phyloP scores from a whole-genome alignment of 1,140 invertebrate species.

The Scaptomyza pallida region DNA sequence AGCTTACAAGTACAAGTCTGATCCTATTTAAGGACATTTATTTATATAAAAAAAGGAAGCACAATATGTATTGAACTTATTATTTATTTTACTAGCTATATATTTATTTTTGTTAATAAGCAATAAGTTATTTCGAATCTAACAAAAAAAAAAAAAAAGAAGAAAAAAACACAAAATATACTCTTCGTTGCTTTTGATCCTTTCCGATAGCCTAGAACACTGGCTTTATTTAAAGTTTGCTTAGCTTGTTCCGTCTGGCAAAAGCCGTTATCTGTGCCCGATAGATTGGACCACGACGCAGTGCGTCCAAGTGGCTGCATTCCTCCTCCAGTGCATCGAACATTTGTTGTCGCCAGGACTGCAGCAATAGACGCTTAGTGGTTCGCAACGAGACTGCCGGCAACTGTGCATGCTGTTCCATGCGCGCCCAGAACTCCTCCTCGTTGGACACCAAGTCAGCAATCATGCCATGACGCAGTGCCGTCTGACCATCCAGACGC shows the following conservation, averaged over 20 bases:
- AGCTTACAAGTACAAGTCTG: no score
- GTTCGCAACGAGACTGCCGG: slow-evolving; percentile 85
- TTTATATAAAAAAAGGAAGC: no score
- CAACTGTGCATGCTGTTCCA: slow-evolving; percentile 85
- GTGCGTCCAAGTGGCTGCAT: slow-evolving; percentile 35
- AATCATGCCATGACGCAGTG: slow-evolving; percentile 88
- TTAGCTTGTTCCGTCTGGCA: slow-evolving; percentile 32
- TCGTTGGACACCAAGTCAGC: slow-evolving; percentile 86
- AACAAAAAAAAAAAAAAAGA: no score
- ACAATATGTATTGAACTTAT: no score
- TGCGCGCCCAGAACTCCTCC: slow-evolving; percentile 86
- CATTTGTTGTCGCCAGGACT: slow-evolving; percentile 39
- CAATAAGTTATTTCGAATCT: no score
- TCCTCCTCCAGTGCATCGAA: slow-evolving; percentile 48
- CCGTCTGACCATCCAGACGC: slow-evolving; percentile 91
- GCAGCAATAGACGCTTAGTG: slow-evolving; percentile 85
- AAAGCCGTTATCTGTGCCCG: slow-evolving; percentile 34
- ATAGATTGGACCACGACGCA: slow-evolving; percentile 38
- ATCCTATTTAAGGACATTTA: no score
- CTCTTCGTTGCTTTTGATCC: no score
- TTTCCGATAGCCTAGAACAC: no score
- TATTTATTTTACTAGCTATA: no score
- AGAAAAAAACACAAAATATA: no score
- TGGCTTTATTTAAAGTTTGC: slow-evolving; percentile 8
- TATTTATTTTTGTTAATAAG: no score